Percentiles rank a stretch among this genome's conserved stretches.
phyloP scores from a whole-genome alignment of 2,797 vertebrate species.

The Clarias laeviceps region DNA sequence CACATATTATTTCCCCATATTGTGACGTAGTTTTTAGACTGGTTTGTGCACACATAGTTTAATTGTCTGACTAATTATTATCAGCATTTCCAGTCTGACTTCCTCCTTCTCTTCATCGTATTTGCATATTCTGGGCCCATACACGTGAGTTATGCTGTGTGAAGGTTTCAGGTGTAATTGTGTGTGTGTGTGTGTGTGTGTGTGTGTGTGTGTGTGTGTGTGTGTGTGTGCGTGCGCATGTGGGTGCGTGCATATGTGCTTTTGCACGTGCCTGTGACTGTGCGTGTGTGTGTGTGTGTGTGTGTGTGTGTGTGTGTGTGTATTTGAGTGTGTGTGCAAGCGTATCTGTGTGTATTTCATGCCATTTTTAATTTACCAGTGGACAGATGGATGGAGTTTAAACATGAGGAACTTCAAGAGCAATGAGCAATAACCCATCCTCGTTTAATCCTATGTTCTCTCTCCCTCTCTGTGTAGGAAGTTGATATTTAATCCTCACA shows the following conservation, averaged over 20 bases:
- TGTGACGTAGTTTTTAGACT: background rate
- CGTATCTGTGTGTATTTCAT: background rate
- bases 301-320: background rate
- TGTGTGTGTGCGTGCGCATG: background rate
- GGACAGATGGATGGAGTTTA: constrained; percentile 33
- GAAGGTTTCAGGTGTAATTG: background rate
- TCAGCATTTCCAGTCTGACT: background rate
- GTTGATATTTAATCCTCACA: constrained; percentile 65
- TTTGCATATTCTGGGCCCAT: constrained; percentile 1
- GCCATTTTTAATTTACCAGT: background rate
- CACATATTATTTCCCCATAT: background rate
- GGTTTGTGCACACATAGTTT: background rate
- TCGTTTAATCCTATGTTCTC: background rate
- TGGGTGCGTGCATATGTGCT: background rate
- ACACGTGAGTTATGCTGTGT: background rate
- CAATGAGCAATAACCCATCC: background rate
- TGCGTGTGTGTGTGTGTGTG: background rate
- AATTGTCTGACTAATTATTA: constrained; percentile 17
- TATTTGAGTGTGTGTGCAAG: background rate
- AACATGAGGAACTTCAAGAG: background rate
- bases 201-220: constrained; percentile 13
- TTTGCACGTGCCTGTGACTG: background rate
- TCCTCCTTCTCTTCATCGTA: background rate
- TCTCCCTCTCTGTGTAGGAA: constrained; percentile 38
- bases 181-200: constrained; percentile 19